phyloP scores from a whole-genome alignment of 1,140 invertebrate species.

The Atta cephalotes region DNA sequence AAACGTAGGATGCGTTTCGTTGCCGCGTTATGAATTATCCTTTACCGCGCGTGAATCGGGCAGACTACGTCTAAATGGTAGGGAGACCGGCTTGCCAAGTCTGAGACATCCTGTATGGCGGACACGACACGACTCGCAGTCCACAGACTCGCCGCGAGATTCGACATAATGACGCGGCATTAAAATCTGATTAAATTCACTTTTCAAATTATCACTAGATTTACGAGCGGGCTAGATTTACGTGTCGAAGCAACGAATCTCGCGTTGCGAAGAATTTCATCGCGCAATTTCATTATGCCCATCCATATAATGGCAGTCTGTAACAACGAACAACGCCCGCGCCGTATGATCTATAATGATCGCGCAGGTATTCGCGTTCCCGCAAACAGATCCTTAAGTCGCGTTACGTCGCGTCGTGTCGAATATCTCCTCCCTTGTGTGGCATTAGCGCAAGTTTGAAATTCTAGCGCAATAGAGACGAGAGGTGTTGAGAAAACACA shows the following conservation, averaged over 20 bases:
- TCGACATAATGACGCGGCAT: not conserved
- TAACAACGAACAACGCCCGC: not conserved
- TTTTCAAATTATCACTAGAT: slow-evolving; percentile 16
- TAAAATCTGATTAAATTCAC: not conserved
- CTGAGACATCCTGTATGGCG: not conserved
- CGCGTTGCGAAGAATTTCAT: not conserved
- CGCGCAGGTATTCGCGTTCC: not conserved
- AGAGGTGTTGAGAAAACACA: slow-evolving; percentile 23
- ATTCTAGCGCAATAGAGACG: slow-evolving; percentile 19
- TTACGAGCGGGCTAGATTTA: not conserved
- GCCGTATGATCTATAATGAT: not conserved
- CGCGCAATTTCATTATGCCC: not conserved
- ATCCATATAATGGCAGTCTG: not conserved
- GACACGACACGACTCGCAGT: not conserved
- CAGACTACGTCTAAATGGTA: not conserved
- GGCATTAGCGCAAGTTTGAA: not conserved
- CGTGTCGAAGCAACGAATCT: not conserved
- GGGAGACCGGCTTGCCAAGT: slow-evolving; percentile 1
- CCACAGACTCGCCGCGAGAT: not conserved
- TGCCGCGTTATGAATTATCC: slow-evolving; percentile 24
- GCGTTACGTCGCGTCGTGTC: not conserved
- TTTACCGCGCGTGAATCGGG: slow-evolving; percentile 17
- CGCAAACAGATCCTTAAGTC: slow-evolving; percentile 43
- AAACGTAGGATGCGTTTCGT: slow-evolving; percentile 9
- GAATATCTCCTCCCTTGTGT: slow-evolving; percentile 5